Conservation (phyloP, 2,888 invertebrate genomes). For the Ornithoptera alexandrae region DNA sequence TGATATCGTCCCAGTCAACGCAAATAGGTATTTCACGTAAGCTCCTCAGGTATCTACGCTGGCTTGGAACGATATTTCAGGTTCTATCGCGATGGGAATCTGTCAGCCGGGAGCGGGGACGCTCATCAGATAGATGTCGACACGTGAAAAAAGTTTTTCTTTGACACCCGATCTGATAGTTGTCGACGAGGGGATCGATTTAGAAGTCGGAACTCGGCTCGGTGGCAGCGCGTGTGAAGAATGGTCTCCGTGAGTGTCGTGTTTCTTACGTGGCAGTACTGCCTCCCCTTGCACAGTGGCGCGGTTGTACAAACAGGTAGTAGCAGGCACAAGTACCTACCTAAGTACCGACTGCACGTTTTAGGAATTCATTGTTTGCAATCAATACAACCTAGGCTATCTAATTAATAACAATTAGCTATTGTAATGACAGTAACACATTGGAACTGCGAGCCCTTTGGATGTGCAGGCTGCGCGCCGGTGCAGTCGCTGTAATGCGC, state of each 20-base stretch:
- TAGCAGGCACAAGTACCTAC: too few relatives aligned
- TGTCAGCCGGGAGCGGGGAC: constrained; percentile 2
- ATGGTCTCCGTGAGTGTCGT: background rate
- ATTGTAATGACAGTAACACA: too few relatives aligned
- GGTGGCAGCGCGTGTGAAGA: background rate
- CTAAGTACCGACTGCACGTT: too few relatives aligned
- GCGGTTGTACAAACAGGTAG: too few relatives aligned
- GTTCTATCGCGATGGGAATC: constrained; percentile 9
- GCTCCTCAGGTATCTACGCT: constrained; percentile 8
- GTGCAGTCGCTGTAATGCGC: too few relatives aligned
- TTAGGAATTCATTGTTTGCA: too few relatives aligned
- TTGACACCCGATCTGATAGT: constrained; percentile 16
- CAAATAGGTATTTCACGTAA: background rate
- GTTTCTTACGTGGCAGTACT: too few relatives aligned
- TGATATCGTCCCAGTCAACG: constrained; percentile 1
- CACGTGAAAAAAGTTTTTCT: constrained; percentile 11
- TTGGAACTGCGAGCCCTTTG: too few relatives aligned
- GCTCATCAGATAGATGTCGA: background rate
- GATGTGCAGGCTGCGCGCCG: too few relatives aligned
- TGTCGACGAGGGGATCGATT: constrained; percentile 3
- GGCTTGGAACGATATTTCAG: constrained; percentile 14
- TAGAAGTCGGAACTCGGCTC: background rate
- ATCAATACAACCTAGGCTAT: too few relatives aligned
- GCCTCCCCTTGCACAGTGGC: too few relatives aligned
- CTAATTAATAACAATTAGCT: too few relatives aligned